Evolutionary conservation across 2,888 invertebrate species (phyloP), one percentile per base, ranked within the genome.

Genomic region (Tachina fera): DNA sequence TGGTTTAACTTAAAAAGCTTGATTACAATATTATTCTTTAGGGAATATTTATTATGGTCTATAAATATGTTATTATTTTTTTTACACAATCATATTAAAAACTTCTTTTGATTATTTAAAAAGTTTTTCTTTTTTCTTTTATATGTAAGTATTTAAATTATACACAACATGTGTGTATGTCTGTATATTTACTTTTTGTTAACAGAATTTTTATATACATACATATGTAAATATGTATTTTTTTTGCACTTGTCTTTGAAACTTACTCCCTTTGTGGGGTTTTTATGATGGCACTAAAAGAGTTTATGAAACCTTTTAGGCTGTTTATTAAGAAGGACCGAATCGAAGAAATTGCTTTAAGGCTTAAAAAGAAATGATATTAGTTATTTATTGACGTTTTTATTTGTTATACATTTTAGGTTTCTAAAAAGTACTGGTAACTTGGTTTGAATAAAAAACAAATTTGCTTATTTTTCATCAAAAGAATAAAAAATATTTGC

Each of bases 101-200:
- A 58, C 13, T 22, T n/a, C 41, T 16, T 61, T 61, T 61, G n/a
- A 14, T 60, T 39, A 13, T 61, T 41, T 41, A n/a, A 61, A 41
- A 61, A 60, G 39, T 14, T 31, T 41, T 14, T 31, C n/a, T 1
- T 14, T 58, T 58, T n/a, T 1, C 39, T 58, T 58, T 13, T n/a
- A n/a, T n/a, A n/a, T 58, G 6, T 31, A 31, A 31, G 31, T 6
- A 31, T 31, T 31, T 31, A 31, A 31, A 31, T 31, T 31, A 31
- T 31, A 6, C 31, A 31, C 31, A 31, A 31, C 31, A 31, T 31
- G 6, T 31, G 31, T 31, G 31, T 31, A 6, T 31, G 31, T 31
- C 31, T 31, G 31, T 31, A 31, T 14, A 9, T 60, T 39, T 49
- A 9, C 6, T 49, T 39, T 41, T 60, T 60, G 5, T 10, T 58